These are phyloP conservation scores for Daboia siamensis DNA, from an alignment of 2,113 vertebrate genomes.

Conservation along the genomic window DNA sequence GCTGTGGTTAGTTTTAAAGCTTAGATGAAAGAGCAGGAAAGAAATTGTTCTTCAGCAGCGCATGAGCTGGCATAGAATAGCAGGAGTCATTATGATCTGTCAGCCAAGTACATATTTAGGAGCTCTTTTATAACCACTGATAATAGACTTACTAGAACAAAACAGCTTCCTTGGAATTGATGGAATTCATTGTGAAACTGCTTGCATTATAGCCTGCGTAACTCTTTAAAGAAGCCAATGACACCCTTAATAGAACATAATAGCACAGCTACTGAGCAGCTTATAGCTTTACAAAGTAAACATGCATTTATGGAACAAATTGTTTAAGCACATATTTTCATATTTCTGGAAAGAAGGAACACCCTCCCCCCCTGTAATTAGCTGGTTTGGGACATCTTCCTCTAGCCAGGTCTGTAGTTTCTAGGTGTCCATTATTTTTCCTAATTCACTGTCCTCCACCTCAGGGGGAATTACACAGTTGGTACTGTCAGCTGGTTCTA, in stretches of 20 bases:
- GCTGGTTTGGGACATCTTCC: background rate
- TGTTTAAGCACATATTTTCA: slow-evolving; percentile 28
- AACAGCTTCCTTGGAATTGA: slow-evolving; percentile 55
- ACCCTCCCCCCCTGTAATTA: background rate
- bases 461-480: background rate
- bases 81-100: slow-evolving; percentile 57
- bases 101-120: slow-evolving; percentile 62
- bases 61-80: slow-evolving; percentile 50
- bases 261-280: slow-evolving; percentile 26
- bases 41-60: slow-evolving; percentile 55
- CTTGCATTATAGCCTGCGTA: slow-evolving; percentile 40
- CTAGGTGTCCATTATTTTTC: background rate
- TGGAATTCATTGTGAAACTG: slow-evolving; percentile 54
- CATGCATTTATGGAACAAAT: slow-evolving; percentile 22
- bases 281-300: slow-evolving; percentile 15
- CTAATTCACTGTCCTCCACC: background rate
- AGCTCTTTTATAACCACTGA: slow-evolving; percentile 54
- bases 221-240: slow-evolving; percentile 29
- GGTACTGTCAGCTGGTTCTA: background rate
- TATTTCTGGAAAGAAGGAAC: slow-evolving; percentile 5
- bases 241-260: slow-evolving; percentile 36
- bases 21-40: slow-evolving; percentile 52
- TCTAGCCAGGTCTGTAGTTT: background rate
- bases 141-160: slow-evolving; percentile 59
- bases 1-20: slow-evolving; percentile 49